A percentile compares a stretch with the other conserved stretches of the same genome.
phyloP scores from a whole-genome alignment of 2,113 vertebrate genomes.

The Suricata suricatta region DNA sequence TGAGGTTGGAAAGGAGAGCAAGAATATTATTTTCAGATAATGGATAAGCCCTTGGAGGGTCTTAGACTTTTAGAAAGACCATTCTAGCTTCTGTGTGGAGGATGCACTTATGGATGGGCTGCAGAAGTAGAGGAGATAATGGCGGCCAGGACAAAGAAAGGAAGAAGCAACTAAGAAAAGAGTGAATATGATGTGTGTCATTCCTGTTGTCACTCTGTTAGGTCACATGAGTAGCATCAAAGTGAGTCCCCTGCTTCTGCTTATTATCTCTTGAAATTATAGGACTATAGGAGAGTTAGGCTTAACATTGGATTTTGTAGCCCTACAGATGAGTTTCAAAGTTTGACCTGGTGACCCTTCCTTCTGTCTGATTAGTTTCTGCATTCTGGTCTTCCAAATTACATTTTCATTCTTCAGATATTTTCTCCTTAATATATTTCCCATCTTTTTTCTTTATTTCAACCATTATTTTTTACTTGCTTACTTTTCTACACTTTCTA shows the following conservation, averaged over 20 bases:
- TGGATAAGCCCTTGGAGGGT: not conserved
- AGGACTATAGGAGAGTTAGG: not conserved
- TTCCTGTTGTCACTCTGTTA: not conserved
- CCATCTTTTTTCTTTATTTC: not conserved
- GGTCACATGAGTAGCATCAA: not conserved
- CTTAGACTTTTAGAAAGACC: not conserved
- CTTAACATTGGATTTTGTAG: not conserved
- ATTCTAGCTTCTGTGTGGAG: too few species aligned
- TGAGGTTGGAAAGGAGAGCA: not conserved
- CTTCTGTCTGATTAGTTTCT: not conserved
- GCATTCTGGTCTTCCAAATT: not conserved
- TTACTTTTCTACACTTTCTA: not conserved
- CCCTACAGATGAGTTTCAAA: not conserved
- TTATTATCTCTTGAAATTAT: not conserved
- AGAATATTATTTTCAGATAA: not conserved
- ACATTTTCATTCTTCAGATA: not conserved
- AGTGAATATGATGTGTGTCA: not conserved
- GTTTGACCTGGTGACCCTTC: not conserved
- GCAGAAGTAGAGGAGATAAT: not conserved
- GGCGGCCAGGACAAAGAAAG: not conserved
- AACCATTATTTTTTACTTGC: not conserved
- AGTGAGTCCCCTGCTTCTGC: not conserved
- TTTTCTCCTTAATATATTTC: not conserved
- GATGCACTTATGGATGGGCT: not conserved
- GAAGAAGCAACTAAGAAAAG: not conserved